Evolutionary conservation across 2,888 invertebrate genomes (phyloP), one percentile per base, ranked within the genome.

Genomic region (Branchellion lobata): DNA sequence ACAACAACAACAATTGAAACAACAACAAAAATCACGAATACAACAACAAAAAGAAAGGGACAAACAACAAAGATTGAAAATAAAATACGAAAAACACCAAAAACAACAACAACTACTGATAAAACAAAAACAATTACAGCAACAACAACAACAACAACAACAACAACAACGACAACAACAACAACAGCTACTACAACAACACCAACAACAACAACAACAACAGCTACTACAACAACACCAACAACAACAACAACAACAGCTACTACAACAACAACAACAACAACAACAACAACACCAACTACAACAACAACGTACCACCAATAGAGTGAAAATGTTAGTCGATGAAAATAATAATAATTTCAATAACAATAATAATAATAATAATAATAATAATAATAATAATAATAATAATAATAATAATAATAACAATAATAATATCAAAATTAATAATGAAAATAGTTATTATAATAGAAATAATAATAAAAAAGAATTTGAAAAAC

Each of bases 61-160:
- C 18, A 47, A 47, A 14, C 47, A 47, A 14, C 8, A 47, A 47
- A 8, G 11, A 18, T 47, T 47, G 47, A 47, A 14, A 14, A 18
- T 14, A 47, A 47, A 47, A 8, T 14, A 47, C 47, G 18, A 47
- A 47, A 5, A 57, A 57, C 61, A 24, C 5, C 21, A 57, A 57
- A 57, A 57, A 14, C 21, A 18, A 57, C 5, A 3, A 18, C 61
- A 57, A 18, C 61, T 57, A n/a, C 61, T 14, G 5, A 8, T 5
- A 40, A 5, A 40, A 40, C 40, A 40, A 40, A 5, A 40, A 65
- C 65, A n/a, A 29, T 21, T 65, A 29, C 29, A 29, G n/a, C 65
- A 5, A 65, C 29, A 27, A 65, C 65, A 27, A 65, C 65, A 29
- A 27, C 65, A 3, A 65, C 65, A 65, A 65, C 65, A 65, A 65